phyloP scores from a whole-genome alignment of 2,888 invertebrate species.

The Hydrotaea cyrtoneurina region DNA sequence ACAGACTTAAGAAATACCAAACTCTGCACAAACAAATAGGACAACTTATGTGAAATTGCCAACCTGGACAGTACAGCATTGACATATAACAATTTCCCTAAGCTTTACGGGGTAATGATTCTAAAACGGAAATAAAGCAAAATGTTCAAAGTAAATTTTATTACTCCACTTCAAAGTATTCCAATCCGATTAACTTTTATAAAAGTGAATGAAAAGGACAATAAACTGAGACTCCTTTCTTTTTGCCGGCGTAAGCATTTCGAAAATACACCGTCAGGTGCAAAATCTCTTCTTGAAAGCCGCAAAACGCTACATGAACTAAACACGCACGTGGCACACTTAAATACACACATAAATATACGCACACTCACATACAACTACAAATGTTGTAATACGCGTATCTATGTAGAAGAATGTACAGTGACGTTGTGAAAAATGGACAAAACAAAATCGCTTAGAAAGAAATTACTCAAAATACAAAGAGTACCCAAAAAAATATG shows the following conservation, averaged over 20 bases:
- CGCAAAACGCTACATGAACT: background rate
- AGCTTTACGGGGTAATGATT: background rate
- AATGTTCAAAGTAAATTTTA: conserved; percentile 26
- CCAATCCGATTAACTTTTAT: conserved; percentile 49
- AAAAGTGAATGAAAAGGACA: background rate
- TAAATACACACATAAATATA: too few relatives aligned
- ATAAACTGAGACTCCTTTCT: conserved; percentile 3
- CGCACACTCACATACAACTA: too few relatives aligned
- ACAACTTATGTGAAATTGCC: too few relatives aligned
- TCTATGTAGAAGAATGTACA: too few relatives aligned
- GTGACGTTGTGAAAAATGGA: too few relatives aligned
- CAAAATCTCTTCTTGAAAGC: conserved; percentile 18
- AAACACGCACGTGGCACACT: background rate
- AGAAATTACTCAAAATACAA: too few relatives aligned
- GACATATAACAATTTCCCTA: background rate
- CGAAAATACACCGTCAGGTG: conserved; percentile 43
- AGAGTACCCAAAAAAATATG: too few relatives aligned
- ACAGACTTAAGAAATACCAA: too few relatives aligned
- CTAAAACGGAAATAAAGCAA: background rate
- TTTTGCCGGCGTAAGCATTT: conserved; percentile 23
- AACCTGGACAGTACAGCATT: background rate
- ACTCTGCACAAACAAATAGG: too few relatives aligned
- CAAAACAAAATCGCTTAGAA: too few relatives aligned
- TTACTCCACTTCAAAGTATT: conserved; percentile 23
- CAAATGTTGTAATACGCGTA: too few relatives aligned